phyloP scores from a whole-genome alignment of 2,113 vertebrate genomes.

The Semicossyphus pulcher region DNA sequence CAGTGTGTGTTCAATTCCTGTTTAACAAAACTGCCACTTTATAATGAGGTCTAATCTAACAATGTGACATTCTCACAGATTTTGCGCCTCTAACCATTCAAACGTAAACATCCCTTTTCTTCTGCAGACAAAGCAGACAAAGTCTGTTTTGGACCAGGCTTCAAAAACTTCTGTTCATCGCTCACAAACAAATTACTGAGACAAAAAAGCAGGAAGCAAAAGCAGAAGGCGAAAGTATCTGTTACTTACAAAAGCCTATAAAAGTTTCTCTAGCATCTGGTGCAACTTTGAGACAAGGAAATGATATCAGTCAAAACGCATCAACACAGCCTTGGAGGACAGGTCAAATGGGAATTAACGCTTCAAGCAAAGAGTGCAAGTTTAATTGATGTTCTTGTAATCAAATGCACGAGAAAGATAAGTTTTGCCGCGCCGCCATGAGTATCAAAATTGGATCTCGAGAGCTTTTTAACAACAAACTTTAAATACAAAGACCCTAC shows the following conservation, averaged over 20 bases:
- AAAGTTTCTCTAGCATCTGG: conserved; percentile 30
- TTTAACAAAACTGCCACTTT: background rate
- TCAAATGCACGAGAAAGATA: conserved; percentile 33
- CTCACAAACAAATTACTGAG: conserved; percentile 36
- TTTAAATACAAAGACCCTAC: conserved; percentile 10
- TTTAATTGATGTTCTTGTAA: conserved; percentile 50
- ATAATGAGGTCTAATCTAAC: conserved; percentile 27
- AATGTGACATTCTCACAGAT: conserved; percentile 3
- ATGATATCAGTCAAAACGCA: conserved; percentile 25
- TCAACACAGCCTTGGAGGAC: conserved; percentile 20
- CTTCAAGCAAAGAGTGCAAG: conserved; percentile 15
- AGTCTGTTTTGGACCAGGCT: conserved; percentile 1
- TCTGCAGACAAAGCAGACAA: background rate
- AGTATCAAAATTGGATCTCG: conserved; percentile 5
- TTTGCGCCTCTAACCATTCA: background rate
- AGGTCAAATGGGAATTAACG: conserved; percentile 51
- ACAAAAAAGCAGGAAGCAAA: background rate
- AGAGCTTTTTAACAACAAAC: conserved; percentile 28
- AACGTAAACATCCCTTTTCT: background rate
- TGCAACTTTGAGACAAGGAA: conserved; percentile 5
- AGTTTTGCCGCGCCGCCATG: conserved; percentile 10
- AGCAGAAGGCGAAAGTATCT: background rate
- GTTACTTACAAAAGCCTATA: background rate
- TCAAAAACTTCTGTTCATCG: conserved; percentile 27
- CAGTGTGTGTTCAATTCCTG: background rate